These are phyloP conservation scores for Tragelaphus imberbis DNA, from an alignment of 2,113 vertebrate species.

Conservation along the genomic window DNA sequence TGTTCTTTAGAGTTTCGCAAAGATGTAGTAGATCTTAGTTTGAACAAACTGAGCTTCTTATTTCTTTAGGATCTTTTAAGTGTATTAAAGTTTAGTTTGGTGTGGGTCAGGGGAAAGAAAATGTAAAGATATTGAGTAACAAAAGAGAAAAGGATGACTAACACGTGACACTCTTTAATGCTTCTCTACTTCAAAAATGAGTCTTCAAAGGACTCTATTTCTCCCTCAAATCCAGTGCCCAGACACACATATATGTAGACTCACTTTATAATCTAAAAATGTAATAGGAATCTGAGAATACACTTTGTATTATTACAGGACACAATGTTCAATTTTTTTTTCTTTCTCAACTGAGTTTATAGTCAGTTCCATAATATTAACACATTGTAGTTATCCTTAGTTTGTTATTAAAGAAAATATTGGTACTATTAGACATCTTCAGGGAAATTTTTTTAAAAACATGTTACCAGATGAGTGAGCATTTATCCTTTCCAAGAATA, in stretches of 20 bases:
- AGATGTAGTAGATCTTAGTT: background rate
- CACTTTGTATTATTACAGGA: slow-evolving; percentile 21
- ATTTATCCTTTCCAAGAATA: slow-evolving; percentile 81
- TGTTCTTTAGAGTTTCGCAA: background rate
- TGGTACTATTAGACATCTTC: slow-evolving; percentile 79
- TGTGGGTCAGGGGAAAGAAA: background rate
- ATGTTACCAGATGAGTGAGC: slow-evolving; percentile 75
- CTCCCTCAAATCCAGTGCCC: background rate
- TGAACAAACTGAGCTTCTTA: background rate
- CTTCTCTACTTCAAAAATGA: background rate
- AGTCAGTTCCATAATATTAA: slow-evolving; percentile 74
- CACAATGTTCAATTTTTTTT: slow-evolving; percentile 38
- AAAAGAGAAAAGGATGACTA: background rate
- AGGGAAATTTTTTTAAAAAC: slow-evolving; percentile 69
- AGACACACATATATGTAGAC: background rate
- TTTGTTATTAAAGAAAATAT: slow-evolving; percentile 79
- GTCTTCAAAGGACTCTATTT: background rate
- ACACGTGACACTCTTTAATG: background rate
- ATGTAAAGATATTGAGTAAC: background rate
- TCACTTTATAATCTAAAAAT: slow-evolving; percentile 15
- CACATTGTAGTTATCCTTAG: slow-evolving; percentile 75
- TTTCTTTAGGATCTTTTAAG: slow-evolving; percentile 11
- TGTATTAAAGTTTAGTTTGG: background rate
- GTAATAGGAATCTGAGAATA: background rate
- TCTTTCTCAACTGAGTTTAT: slow-evolving; percentile 44